These are phyloP conservation scores for Osmerus eperlanus DNA, from an alignment of 2,113 vertebrate species.

Conservation along the genomic window DNA sequence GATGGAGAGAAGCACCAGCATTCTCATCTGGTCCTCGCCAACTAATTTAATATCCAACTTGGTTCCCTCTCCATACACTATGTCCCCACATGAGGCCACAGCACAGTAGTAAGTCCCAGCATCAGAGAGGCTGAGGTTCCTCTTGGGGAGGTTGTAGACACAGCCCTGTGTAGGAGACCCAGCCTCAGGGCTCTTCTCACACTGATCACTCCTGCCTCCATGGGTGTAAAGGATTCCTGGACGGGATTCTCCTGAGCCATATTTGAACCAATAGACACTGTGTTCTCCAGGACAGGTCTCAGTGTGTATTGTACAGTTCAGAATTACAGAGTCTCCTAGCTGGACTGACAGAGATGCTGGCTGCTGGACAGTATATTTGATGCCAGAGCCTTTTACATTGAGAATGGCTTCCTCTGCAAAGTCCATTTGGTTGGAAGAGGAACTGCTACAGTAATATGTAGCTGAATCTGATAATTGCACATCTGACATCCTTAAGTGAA, in stretches of 20 bases:
- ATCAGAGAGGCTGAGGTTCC: neutral
- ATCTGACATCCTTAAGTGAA: slow-evolving; percentile 33
- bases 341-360: neutral
- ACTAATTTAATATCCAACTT: neutral
- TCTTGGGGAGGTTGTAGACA: slow-evolving; percentile 13
- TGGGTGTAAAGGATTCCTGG: slow-evolving; percentile 21
- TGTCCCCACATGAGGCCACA: slow-evolving; percentile 24
- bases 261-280: slow-evolving; percentile 23
- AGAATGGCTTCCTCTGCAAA: slow-evolving; percentile 37
- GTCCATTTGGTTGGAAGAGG: slow-evolving; percentile 13
- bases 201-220: slow-evolving; percentile 25
- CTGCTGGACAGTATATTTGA: slow-evolving; percentile 4
- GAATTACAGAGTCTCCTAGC: slow-evolving; percentile 1
- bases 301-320: slow-evolving; percentile 24
- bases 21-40: too few relatives aligned
- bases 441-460: slow-evolving; percentile 47
- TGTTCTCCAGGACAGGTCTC: slow-evolving; percentile 15
- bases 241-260: slow-evolving; percentile 11
- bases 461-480: slow-evolving; percentile 42
- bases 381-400: slow-evolving; percentile 21
- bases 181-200: slow-evolving; percentile 12
- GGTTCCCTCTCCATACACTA: slow-evolving; percentile 7
- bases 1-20: neutral
- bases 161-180: slow-evolving; percentile 14
- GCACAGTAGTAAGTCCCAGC: slow-evolving; percentile 21